Evolutionary conservation across 35 echinoderm and acorn worm species (phyloP).

Genomic region (Ophioderma brevispina): DNA sequence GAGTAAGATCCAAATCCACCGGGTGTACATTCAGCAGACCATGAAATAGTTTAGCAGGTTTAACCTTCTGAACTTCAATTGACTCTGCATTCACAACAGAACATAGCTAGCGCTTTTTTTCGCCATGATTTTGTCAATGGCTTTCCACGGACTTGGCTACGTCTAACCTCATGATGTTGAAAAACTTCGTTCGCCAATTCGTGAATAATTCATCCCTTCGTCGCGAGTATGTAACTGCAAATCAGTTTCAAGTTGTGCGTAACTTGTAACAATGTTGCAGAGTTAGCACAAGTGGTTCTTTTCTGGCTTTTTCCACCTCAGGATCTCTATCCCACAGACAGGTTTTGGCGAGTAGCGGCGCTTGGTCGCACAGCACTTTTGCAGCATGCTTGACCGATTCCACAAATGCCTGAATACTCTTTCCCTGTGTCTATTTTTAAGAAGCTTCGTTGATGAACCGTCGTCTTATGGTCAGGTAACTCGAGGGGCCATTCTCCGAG

Average conservation of each 20-base stretch:
- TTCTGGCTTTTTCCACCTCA: slow-evolving; percentile 20
- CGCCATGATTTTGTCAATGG: slow-evolving; percentile 23
- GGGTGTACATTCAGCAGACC: not conserved
- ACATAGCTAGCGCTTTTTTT: not conserved
- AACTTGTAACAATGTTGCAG: not conserved
- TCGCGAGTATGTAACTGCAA: slow-evolving; percentile 9
- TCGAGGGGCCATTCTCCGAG: no score
- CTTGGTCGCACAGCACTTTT: slow-evolving; percentile 17
- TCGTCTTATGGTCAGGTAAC: no score
- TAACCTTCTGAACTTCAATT: not conserved
- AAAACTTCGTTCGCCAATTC: slow-evolving; percentile 12
- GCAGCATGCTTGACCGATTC: slow-evolving; percentile 12
- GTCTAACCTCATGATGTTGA: slow-evolving; percentile 21
- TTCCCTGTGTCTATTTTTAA: no score
- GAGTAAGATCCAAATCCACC: slow-evolving; percentile 7
- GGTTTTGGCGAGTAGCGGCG: not conserved
- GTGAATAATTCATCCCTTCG: slow-evolving; percentile 6
- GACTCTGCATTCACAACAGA: slow-evolving; percentile 17
- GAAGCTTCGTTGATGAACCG: no score
- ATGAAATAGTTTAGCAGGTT: slow-evolving; percentile 13
- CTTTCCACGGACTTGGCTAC: slow-evolving; percentile 21
- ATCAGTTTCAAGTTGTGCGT: not conserved
- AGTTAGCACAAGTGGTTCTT: not conserved
- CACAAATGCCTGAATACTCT: not conserved
- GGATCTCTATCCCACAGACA: slow-evolving; percentile 23